phyloP scores from a whole-genome alignment of 2,888 invertebrate genomes.

The Tachina lurida region DNA sequence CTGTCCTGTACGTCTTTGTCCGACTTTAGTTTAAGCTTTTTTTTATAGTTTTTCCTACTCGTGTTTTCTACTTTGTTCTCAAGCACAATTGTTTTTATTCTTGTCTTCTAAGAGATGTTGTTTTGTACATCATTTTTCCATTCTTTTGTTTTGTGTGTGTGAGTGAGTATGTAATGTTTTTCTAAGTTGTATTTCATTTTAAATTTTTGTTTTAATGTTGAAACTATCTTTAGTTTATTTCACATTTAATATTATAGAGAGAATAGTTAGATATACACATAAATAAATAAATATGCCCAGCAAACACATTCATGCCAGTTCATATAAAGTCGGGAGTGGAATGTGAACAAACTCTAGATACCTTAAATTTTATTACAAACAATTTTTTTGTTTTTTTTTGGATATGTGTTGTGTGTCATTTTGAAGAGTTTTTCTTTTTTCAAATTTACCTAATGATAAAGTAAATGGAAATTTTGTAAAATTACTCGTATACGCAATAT shows the following conservation, averaged over 20 bases:
- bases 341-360: too few relatives aligned
- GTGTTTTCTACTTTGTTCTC: conserved; percentile 6
- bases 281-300: conserved; percentile 27
- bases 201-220: conserved; percentile 42
- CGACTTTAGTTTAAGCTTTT: conserved; percentile 28
- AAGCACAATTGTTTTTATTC: not conserved
- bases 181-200: conserved; percentile 35
- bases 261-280: conserved; percentile 18
- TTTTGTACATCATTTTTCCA: conserved; percentile 33
- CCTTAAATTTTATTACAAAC: too few relatives aligned
- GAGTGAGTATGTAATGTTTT: not conserved
- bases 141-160: conserved; percentile 9
- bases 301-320: too few relatives aligned
- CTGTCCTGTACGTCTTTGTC: conserved; percentile 34
- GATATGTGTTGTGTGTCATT: too few relatives aligned
- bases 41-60: not conserved
- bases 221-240: conserved; percentile 73
- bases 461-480: too few relatives aligned
- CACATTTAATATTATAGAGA: conserved; percentile 56
- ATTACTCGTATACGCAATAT: too few relatives aligned
- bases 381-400: too few relatives aligned
- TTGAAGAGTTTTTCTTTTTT: too few relatives aligned
- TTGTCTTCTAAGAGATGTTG: conserved; percentile 39
- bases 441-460: too few relatives aligned
- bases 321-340: too few relatives aligned